A percentile compares a stretch with the other conserved stretches of the same genome.
Evolutionary conservation across 2,113 vertebrate genomes (phyloP).

Genomic region (Rhinoderma darwinii): DNA sequence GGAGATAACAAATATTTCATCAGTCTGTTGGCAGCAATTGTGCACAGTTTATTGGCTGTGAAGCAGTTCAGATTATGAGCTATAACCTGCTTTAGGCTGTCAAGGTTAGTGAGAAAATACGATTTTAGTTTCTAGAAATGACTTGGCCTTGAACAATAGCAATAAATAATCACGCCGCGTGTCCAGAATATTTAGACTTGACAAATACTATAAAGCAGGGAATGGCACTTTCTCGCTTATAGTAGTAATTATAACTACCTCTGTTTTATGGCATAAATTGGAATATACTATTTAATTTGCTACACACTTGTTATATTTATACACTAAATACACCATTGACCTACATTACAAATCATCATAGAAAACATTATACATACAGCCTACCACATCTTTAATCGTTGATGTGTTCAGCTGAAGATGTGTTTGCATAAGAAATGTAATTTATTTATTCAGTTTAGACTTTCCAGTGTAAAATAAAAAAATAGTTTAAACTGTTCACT

Average conservation of each 20-base stretch:
- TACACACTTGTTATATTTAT: not conserved
- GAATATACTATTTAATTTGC: not conserved
- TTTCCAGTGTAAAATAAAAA: no score
- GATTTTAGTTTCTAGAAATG: not conserved
- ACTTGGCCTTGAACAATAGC: not conserved
- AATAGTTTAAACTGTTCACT: no score
- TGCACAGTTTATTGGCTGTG: not conserved
- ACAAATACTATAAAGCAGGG: not conserved
- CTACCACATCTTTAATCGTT: not conserved
- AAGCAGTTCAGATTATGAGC: constrained; percentile 61
- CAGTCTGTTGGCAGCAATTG: not conserved
- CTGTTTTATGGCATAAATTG: not conserved
- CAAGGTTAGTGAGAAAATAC: constrained; percentile 18
- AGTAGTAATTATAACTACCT: not conserved
- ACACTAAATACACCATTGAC: not conserved
- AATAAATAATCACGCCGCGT: not conserved
- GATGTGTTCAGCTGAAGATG: no score
- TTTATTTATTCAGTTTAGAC: not conserved
- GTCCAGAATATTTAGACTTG: not conserved
- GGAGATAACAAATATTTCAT: constrained; percentile 1
- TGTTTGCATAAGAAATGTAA: not conserved
- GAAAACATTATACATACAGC: not conserved
- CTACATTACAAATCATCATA: not conserved
- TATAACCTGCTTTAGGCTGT: constrained; percentile 65
- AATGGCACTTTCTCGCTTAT: not conserved